Evolutionary conservation across 2,888 invertebrate species (phyloP), one percentile per base, ranked within the genome.

Genomic region (Eulithis testata): DNA sequence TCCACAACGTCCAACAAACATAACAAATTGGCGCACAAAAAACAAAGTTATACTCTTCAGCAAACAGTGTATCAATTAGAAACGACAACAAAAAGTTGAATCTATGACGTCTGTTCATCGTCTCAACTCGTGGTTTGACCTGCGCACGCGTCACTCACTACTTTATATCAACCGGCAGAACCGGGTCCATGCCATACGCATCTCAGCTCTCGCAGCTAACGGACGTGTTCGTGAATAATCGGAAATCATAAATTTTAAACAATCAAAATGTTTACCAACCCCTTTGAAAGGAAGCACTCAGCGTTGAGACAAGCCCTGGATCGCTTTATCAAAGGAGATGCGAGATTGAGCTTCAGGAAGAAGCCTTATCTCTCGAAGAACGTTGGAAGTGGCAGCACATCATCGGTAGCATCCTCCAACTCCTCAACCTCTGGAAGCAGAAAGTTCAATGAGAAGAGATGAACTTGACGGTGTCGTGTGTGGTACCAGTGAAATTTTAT

Each of bases 261-360:
- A 31, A 55, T 44, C 65, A 92, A 86, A 75, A 95, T 95, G 95
- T 95, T 94, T 78, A 95, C 95, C 67, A 95, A 95, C 83, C 95
- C 95, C 61, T 95, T 95, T 81, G 95, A 95, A 73, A 94, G 95
- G 73, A 95, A 95, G 76, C 95, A 95, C 82, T 95, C 95, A 12
- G 94, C 94, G 63, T 91, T 95, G 81, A 93, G 95, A 75, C 95
- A 95, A 80, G 93, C 95, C 77, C 87, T 95, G 76, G 95, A 95
- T 81, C 94, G 94, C 66, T 88, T 95, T 68, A 88, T 95, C 72
- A 77, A 72, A 58, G 94, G 94, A n/a, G 93, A 93, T 54, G 82
- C 89, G 11, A 82, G 87, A 54, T 75, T 89, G 2, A 89, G 87
- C 74, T 91, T 92, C 73, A 84, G 83, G 55, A 88, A 82, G 80